These are phyloP conservation scores for Galleria mellonella DNA, from an alignment of 1,140 invertebrate species.

Conservation along the genomic window DNA sequence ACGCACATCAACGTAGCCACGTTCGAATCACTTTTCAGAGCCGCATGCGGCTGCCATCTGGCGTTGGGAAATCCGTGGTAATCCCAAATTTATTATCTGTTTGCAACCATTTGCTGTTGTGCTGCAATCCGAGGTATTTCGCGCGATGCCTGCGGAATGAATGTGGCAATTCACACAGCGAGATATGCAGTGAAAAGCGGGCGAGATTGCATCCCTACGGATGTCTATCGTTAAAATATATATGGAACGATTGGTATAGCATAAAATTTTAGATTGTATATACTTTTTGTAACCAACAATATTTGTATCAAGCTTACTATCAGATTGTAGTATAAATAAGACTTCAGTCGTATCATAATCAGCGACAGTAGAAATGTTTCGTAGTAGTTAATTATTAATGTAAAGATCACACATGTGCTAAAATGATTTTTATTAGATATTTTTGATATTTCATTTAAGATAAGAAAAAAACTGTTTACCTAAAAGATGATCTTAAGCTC, in stretches of 20 bases:
- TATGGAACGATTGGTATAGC: background rate
- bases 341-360: too few species aligned
- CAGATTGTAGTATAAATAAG: too few species aligned
- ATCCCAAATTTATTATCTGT: conserved; percentile 60
- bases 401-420: too few species aligned
- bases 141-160: conserved; percentile 3
- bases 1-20: conserved; percentile 10
- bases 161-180: background rate
- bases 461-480: too few species aligned
- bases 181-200: background rate
- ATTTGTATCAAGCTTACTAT: too few species aligned
- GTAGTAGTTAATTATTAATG: too few species aligned
- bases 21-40: conserved; percentile 29
- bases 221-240: background rate
- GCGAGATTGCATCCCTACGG: background rate
- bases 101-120: conserved; percentile 34
- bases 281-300: too few species aligned
- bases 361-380: too few species aligned
- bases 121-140: conserved; percentile 35
- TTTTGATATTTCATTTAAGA: too few species aligned
- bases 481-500: too few species aligned
- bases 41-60: conserved; percentile 36
- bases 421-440: too few species aligned
- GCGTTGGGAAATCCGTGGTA: conserved; percentile 37
- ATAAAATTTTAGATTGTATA: too few species aligned